A percentile compares a stretch with the other conserved stretches of the same genome.
phyloP scores from a whole-genome alignment of 2,888 invertebrate species.

The Hartigia nigra region DNA sequence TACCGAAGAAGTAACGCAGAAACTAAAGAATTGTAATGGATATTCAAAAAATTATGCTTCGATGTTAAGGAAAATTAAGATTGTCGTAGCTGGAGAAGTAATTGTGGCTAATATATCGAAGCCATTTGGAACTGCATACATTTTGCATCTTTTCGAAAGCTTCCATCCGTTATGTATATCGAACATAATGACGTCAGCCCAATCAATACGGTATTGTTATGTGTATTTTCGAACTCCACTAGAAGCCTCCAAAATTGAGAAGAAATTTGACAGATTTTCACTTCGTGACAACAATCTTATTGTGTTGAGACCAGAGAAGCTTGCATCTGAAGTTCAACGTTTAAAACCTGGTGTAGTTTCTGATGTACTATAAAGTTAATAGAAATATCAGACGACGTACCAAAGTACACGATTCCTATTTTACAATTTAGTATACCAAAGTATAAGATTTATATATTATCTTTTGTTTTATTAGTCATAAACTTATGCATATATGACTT shows the following conservation, averaged over 20 bases:
- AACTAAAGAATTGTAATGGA: background rate
- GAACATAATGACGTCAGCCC: constrained; percentile 24
- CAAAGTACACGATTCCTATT: background rate
- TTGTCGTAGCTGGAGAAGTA: constrained; percentile 40
- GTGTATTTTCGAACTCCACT: constrained; percentile 44
- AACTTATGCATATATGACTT: background rate
- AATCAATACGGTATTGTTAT: constrained; percentile 46
- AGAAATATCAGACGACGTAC: background rate
- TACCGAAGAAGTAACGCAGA: background rate
- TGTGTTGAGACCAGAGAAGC: constrained; percentile 34
- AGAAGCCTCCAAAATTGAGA: constrained; percentile 38
- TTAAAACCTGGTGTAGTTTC: background rate
- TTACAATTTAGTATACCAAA: background rate
- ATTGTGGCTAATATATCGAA: constrained; percentile 53
- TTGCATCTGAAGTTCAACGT: constrained; percentile 14
- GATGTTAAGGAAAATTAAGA: background rate
- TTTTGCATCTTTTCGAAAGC: constrained; percentile 50
- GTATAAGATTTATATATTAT: too few species aligned
- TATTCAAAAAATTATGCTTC: background rate
- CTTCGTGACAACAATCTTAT: constrained; percentile 43
- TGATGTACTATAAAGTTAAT: background rate
- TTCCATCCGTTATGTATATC: constrained; percentile 47
- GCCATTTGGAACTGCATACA: constrained; percentile 38
- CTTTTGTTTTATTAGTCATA: background rate
- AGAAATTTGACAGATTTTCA: constrained; percentile 39